These are phyloP conservation scores for Zaprionus africanus DNA, from an alignment of 1,140 invertebrate genomes.

Conservation along the genomic window DNA sequence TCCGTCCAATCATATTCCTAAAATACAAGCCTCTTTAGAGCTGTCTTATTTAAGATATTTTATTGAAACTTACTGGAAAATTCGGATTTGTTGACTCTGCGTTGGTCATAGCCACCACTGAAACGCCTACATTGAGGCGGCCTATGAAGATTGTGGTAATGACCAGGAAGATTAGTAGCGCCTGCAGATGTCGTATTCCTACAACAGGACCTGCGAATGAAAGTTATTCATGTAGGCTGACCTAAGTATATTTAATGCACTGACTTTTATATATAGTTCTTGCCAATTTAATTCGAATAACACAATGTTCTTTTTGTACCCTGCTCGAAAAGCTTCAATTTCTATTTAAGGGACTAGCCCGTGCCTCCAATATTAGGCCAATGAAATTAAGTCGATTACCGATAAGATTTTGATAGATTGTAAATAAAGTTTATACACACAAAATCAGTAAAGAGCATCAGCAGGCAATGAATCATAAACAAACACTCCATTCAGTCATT, in stretches of 20 bases:
- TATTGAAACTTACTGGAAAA: slow-evolving; percentile 81
- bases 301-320: not conserved
- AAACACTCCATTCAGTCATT: not conserved
- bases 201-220: slow-evolving; percentile 55
- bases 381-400: slow-evolving; percentile 14
- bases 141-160: slow-evolving; percentile 58
- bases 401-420: slow-evolving; percentile 7
- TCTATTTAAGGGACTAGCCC: not conserved
- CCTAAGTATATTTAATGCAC: not conserved
- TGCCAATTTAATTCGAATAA: not conserved
- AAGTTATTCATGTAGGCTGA: not conserved
- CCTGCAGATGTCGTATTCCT: slow-evolving; percentile 69
- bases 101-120: slow-evolving; percentile 72
- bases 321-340: not conserved
- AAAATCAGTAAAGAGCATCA: not conserved
- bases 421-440: slow-evolving; percentile 14
- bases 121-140: slow-evolving; percentile 69
- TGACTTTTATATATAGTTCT: no score
- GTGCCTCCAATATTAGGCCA: slow-evolving; percentile 13
- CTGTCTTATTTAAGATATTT: not conserved
- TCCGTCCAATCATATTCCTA: slow-evolving; percentile 85
- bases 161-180: slow-evolving; percentile 61
- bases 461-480: not conserved
- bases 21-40: not conserved
- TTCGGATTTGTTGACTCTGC: slow-evolving; percentile 84